Base-by-base conservation (phyloP, 2,888 invertebrate species). In the Tipula vernalis region DNA sequence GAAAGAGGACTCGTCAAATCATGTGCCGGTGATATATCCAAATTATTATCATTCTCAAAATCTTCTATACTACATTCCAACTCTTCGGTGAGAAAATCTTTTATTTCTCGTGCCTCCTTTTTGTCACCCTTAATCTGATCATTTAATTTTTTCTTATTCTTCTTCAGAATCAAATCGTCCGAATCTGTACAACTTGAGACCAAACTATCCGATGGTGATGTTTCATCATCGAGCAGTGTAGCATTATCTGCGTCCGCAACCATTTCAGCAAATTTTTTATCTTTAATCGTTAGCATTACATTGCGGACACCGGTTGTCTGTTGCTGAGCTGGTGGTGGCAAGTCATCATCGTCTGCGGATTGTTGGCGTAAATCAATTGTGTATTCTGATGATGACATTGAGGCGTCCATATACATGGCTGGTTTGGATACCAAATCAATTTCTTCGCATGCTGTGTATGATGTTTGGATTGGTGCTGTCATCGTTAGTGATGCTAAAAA, bases 141-240 rank as follows among this genome's bases (percentile, higher is more conserved):
- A 83, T 71, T 87, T 83, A 86, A 41, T 83, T 83, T 89, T 83
- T 90, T 90, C 87, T 91, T 91, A 88, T 90, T 90, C 87, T 88
- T 88, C 83, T 87, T 87, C 0, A 86, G 88, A 0, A 89, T 90
- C 1, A 89, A 88, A 86, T 90, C 90, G 86, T 92, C 91, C 0
- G 91, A 91, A 84, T 91, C 91, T 5, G 91, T 90, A 10, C 87
- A 87, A 88, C 91, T 91, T 88, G 91, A 91, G 88, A 96, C 94
- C 86, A 96, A 91, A 89, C 96, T 96, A 89, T 96, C 96, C 0
- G 96, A 96, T 13, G 97, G 97, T 0, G 96, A 96, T 0, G 96
- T 96, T 90, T 97, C 96, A 89, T 97, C 96, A 88, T 96, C 96
- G 42, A 97, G 92, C 44, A 96, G 91, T 87, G 94, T 94, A 0